These are phyloP conservation scores for Cirrhinus molitorella DNA, from an alignment of 2,797 vertebrate species.

Conservation along the genomic window DNA sequence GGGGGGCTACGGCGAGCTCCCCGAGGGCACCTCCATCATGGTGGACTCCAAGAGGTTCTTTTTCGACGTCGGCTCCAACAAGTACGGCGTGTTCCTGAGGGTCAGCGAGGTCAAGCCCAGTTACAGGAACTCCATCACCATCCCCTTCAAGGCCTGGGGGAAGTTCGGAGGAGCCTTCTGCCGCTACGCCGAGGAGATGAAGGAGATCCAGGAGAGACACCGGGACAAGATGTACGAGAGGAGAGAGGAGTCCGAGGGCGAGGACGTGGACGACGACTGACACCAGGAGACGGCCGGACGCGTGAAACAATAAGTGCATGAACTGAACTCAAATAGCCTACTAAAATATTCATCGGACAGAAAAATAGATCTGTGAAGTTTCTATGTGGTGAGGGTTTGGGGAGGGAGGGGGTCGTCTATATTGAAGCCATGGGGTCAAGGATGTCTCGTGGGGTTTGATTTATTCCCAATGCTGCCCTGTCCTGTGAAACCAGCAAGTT, in stretches of 20 bases:
- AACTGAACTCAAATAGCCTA: slow-evolving; percentile 79
- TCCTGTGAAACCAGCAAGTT: slow-evolving; percentile 72
- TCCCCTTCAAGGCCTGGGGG: slow-evolving; percentile 95
- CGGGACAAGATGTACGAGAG: slow-evolving; percentile 92
- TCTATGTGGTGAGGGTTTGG: slow-evolving; percentile 48
- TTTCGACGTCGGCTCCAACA: slow-evolving; percentile 98
- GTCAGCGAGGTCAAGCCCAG: slow-evolving; percentile 98
- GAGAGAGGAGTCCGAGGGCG: slow-evolving; percentile 92
- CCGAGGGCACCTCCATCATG: slow-evolving; percentile 95
- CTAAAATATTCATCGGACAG: slow-evolving; percentile 78
- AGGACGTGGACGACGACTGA: slow-evolving; percentile 96
- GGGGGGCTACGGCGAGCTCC: slow-evolving; percentile 89
- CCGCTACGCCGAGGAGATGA: slow-evolving; percentile 96
- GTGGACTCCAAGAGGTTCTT: slow-evolving; percentile 98
- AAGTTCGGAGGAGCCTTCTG: slow-evolving; percentile 94
- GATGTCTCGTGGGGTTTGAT: slow-evolving; percentile 48
- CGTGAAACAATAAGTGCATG: slow-evolving; percentile 45
- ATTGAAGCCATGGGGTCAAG: slow-evolving; percentile 40
- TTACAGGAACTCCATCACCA: slow-evolving; percentile 97
- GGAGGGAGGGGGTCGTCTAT: not conserved
- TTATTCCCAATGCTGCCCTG: slow-evolving; percentile 45
- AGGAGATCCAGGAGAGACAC: slow-evolving; percentile 94
- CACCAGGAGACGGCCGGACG: slow-evolving; percentile 62
- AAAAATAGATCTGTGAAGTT: slow-evolving; percentile 60
- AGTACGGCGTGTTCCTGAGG: slow-evolving; percentile 95